phyloP scores from a whole-genome alignment of 2,113 vertebrate genomes.

The Eulacestoma nigropectus region DNA sequence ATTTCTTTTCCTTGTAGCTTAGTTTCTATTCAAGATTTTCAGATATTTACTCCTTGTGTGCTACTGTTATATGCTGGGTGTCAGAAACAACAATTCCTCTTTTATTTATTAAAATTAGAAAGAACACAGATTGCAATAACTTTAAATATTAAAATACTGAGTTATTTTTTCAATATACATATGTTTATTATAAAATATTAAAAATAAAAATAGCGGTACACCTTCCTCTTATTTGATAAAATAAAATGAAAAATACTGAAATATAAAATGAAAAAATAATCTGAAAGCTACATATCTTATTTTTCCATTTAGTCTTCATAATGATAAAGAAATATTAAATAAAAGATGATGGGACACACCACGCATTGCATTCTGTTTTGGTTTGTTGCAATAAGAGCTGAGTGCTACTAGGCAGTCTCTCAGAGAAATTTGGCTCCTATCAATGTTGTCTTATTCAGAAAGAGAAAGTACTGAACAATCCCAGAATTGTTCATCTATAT shows the following conservation, averaged over 20 bases:
- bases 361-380: neutral
- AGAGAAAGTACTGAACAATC: neutral
- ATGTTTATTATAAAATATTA: neutral
- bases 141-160: neutral
- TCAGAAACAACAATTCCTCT: neutral
- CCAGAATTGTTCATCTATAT: neutral
- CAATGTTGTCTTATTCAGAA: neutral
- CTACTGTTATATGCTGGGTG: neutral
- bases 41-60: neutral
- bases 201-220: neutral
- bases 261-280: neutral
- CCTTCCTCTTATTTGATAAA: neutral
- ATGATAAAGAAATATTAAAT: neutral
- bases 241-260: neutral
- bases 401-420: neutral
- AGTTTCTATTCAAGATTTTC: neutral
- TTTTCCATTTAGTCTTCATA: neutral
- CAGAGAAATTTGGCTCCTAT: neutral
- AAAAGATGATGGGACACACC: neutral
- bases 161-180: neutral
- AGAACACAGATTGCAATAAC: neutral
- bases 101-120: neutral
- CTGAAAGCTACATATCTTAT: neutral
- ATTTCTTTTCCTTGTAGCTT: neutral
- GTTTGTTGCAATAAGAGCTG: neutral